A percentile compares a stretch with the other conserved stretches of the same genome.
Conservation (phyloP, 2,113 vertebrate species). For the Scortum barcoo region DNA sequence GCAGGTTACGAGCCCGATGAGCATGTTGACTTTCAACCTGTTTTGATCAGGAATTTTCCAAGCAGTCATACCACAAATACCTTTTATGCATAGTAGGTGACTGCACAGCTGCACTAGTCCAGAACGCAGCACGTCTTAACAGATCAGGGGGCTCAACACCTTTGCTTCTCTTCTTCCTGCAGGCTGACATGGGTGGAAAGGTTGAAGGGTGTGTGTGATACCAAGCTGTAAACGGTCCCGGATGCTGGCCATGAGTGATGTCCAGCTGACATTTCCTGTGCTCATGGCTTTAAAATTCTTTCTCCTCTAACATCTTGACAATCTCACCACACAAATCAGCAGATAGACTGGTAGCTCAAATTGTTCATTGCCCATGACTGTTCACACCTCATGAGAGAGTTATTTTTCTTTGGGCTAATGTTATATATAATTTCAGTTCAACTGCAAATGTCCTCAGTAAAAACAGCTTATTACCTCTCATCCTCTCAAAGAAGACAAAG, state of each 20-base stretch:
- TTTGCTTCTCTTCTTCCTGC: slow-evolving; percentile 27
- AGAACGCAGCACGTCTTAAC: slow-evolving; percentile 17
- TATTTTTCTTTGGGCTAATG: neutral
- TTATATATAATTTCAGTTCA: neutral
- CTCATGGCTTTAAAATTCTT: neutral
- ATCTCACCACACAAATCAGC: slow-evolving; percentile 9
- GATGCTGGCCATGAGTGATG: slow-evolving; percentile 32
- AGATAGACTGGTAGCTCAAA: neutral
- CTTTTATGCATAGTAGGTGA: slow-evolving; percentile 57
- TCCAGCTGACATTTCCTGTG: slow-evolving; percentile 26
- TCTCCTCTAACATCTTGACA: neutral
- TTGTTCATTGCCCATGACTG: neutral
- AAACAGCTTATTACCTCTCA: neutral
- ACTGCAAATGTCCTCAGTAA: neutral
- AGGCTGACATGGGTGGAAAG: slow-evolving; percentile 14
- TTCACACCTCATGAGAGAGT: neutral
- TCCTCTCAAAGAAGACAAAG: neutral
- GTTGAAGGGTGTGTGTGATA: neutral
- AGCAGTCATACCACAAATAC: slow-evolving; percentile 55
- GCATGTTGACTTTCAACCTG: slow-evolving; percentile 3
- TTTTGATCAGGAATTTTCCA: slow-evolving; percentile 5
- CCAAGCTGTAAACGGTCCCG: neutral
- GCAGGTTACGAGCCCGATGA: neutral
- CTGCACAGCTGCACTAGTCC: slow-evolving; percentile 40
- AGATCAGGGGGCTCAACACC: slow-evolving; percentile 51